A percentile compares a stretch with the other conserved stretches of the same genome.
These are phyloP conservation scores for Papilio polytes DNA, from an alignment of 1,140 invertebrate genomes.

Conservation along the genomic window DNA sequence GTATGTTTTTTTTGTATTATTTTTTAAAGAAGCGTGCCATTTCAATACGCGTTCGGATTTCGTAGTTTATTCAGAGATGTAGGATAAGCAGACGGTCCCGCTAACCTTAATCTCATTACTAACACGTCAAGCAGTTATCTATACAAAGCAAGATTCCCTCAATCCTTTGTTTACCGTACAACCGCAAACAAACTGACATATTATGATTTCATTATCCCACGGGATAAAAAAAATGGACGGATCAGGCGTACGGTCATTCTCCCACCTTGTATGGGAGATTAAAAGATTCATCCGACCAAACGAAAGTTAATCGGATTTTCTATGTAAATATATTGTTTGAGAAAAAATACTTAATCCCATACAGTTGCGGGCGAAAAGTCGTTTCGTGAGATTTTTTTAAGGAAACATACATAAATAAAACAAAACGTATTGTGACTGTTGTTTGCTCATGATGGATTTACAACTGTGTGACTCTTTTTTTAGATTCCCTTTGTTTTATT, in stretches of 20 bases:
- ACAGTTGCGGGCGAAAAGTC: slow-evolving; percentile 56
- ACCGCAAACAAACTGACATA: slow-evolving; percentile 65
- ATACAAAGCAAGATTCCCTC: slow-evolving; percentile 47
- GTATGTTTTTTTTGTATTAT: not conserved
- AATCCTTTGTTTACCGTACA: slow-evolving; percentile 56
- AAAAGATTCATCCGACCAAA: slow-evolving; percentile 54
- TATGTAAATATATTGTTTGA: slow-evolving; percentile 70
- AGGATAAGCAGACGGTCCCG: slow-evolving; percentile 42
- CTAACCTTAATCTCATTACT: slow-evolving; percentile 62
- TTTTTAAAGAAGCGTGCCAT: slow-evolving; percentile 31
- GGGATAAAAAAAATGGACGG: slow-evolving; percentile 53
- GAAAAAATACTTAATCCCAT: slow-evolving; percentile 62
- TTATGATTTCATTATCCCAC: slow-evolving; percentile 59
- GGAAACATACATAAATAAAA: slow-evolving; percentile 45
- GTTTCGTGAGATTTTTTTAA: slow-evolving; percentile 47
- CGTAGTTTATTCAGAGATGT: slow-evolving; percentile 1
- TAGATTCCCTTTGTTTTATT: slow-evolving; percentile 52
- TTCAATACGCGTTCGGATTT: slow-evolving; percentile 17
- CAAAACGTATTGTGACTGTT: slow-evolving; percentile 43
- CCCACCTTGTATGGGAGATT: slow-evolving; percentile 56
- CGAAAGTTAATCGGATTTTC: slow-evolving; percentile 72
- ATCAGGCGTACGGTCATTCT: slow-evolving; percentile 54
- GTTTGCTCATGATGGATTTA: slow-evolving; percentile 68
- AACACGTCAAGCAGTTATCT: slow-evolving; percentile 53
- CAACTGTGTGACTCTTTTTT: slow-evolving; percentile 56